Base-by-base conservation (phyloP, 2,113 vertebrate species). In the Pedionomus torquatus region DNA sequence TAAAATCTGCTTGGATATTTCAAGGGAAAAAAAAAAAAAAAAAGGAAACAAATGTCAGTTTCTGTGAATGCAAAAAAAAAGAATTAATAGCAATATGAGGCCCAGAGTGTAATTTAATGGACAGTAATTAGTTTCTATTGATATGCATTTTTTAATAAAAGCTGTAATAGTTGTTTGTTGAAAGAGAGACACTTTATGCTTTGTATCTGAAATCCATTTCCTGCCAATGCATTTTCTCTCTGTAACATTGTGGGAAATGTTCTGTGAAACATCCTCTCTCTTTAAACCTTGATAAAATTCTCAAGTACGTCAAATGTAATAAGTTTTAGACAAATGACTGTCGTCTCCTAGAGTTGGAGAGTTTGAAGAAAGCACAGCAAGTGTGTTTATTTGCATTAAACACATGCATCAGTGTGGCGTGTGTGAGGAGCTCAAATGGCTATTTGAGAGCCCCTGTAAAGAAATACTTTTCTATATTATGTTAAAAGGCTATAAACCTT, bases 401-500 rank as follows among this genome's bases (percentile, higher is more conserved):
- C 68, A 91, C 51, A 71, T 55, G 64, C 71, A 74, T 77, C 83
- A 48, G 69, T 33, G 64, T 81, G 52, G 74, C 63, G 49, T 78
- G 31, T 60, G 76, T 35, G 25, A 93, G 46, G 39, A 74, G 55
- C 48, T 70, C 94, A 83, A 23, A 31, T 1, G 18, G 81, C 51
- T 92, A 43, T 83, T 78, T 96, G 92, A 55, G 43, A 66, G 85
- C 39, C 85, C 70, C 83, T 76, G 21, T 39, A 49, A 46, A 90
- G 64, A 94, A 51, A 49, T 37, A 92, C 82, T 95, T 96, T 92
- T 71, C 57, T 83, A 26, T 80, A 54, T 83, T 90, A 41, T 33
- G n/a, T 90, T 93, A 93, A 93, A 96, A 92, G 74, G 65, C 75
- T 95, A 28, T 93, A 97, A 94, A 96, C 89, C 82, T 97, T 83